Percentiles rank a stretch among this genome's conserved stretches.
Conservation (phyloP, 1,140 invertebrate genomes). For the Trachymyrmex septentrionalis region DNA sequence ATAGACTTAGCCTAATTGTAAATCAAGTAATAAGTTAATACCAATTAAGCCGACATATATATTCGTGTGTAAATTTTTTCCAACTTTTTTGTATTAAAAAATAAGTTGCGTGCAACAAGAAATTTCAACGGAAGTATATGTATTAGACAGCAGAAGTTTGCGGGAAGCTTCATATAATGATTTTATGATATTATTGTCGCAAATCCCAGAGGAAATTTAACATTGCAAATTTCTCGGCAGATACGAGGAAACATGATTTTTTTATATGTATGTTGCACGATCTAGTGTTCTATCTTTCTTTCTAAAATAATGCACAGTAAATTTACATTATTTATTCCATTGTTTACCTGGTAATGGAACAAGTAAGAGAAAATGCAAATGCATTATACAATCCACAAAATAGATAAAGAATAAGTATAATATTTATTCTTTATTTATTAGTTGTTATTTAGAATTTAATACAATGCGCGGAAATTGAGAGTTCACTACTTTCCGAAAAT, state of each 20-base stretch:
- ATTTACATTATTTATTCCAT: neutral
- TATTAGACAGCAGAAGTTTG: neutral
- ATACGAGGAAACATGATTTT: conserved; percentile 5
- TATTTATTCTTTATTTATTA: too few relatives aligned
- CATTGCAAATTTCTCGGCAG: neutral
- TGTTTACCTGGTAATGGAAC: neutral
- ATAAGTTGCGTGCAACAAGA: neutral
- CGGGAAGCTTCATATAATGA: neutral
- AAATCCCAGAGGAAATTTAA: conserved; percentile 35
- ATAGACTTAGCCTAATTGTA: too few relatives aligned
- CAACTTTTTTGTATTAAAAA: too few relatives aligned
- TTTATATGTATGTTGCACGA: conserved; percentile 28
- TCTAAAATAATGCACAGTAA: conserved; percentile 18
- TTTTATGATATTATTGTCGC: neutral
- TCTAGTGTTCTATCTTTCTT: conserved; percentile 14
- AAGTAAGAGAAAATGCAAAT: conserved; percentile 10
- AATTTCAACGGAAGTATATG: neutral
- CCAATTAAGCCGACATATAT: too few relatives aligned
- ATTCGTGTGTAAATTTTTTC: too few relatives aligned
- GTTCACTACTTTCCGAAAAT: conserved; percentile 2
- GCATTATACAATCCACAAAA: neutral
- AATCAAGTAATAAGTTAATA: too few relatives aligned
- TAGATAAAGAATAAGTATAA: neutral
- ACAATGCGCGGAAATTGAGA: conserved; percentile 20
- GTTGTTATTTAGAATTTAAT: neutral